Evolutionary conservation across 1,140 invertebrate genomes (phyloP).

Genomic region (Chionoecetes opilio): DNA sequence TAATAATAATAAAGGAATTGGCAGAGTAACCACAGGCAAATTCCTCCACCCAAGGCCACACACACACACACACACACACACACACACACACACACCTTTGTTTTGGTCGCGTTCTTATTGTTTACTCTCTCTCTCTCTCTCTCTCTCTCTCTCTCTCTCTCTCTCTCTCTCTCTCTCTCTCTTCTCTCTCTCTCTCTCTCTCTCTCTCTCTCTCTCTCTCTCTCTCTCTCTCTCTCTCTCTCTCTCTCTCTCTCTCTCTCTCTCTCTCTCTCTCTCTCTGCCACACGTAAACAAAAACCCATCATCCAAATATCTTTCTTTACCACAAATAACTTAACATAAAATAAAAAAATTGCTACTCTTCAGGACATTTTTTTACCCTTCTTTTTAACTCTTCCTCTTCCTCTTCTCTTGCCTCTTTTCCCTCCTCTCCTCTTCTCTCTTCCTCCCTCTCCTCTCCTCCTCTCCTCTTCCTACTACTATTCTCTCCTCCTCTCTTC

Average conservation of each 20-base stretch:
- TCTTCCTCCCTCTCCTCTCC: background rate
- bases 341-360: too few species aligned
- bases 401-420: too few species aligned
- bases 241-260: constrained; percentile 27
- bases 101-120: background rate
- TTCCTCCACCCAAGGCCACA: background rate
- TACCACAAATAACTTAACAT: too few species aligned
- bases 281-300: background rate
- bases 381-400: too few species aligned
- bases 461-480: background rate
- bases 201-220: constrained; percentile 18
- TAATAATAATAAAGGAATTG: too few species aligned
- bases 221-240: constrained; percentile 27
- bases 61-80: background rate
- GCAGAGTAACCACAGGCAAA: too few species aligned
- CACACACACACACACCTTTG: background rate
- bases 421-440: background rate
- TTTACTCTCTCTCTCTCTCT: background rate
- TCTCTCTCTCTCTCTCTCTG: background rate
- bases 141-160: constrained; percentile 20
- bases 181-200: background rate
- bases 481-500: background rate
- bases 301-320: too few species aligned
- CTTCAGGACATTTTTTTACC: too few species aligned
- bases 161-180: background rate